Percentiles rank a stretch among this genome's conserved stretches.
phyloP scores from a whole-genome alignment of 2,113 vertebrate species.

The Aleadryas rufinucha region DNA sequence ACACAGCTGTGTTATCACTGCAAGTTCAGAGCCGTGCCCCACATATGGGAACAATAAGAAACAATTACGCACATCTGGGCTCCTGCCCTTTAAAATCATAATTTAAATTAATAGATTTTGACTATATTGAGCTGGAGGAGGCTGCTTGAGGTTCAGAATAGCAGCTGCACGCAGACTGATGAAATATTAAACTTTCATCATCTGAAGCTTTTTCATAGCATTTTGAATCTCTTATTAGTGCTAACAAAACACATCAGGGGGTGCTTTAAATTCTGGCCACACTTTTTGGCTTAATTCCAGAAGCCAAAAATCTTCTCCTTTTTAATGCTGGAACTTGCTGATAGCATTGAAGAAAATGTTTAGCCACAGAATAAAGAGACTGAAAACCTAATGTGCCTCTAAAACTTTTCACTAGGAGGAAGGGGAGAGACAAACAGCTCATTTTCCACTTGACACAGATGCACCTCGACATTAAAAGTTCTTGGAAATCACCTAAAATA shows the following conservation, averaged over 20 bases:
- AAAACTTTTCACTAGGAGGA: neutral
- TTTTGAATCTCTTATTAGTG: conserved; percentile 20
- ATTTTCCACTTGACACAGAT: neutral
- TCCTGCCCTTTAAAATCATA: neutral
- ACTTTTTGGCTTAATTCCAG: conserved; percentile 4
- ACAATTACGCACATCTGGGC: conserved; percentile 6
- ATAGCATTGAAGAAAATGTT: neutral
- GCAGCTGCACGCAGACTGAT: neutral
- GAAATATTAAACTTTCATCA: conserved; percentile 22
- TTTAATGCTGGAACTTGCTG: neutral
- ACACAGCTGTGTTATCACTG: neutral
- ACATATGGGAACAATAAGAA: neutral
- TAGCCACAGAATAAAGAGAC: neutral
- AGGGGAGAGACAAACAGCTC: neutral
- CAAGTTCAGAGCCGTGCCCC: neutral
- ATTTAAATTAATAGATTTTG: neutral
- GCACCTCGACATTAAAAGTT: neutral
- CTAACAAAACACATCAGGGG: conserved; percentile 13
- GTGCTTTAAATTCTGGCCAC: conserved; percentile 17
- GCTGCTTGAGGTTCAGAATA: neutral
- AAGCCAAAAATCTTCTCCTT: neutral
- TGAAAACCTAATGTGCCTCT: neutral
- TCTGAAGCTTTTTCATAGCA: neutral
- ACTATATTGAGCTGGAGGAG: neutral
- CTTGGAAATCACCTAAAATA: neutral